phyloP scores from a whole-genome alignment of 1,140 invertebrate species.

The Drosophila rhopaloa region DNA sequence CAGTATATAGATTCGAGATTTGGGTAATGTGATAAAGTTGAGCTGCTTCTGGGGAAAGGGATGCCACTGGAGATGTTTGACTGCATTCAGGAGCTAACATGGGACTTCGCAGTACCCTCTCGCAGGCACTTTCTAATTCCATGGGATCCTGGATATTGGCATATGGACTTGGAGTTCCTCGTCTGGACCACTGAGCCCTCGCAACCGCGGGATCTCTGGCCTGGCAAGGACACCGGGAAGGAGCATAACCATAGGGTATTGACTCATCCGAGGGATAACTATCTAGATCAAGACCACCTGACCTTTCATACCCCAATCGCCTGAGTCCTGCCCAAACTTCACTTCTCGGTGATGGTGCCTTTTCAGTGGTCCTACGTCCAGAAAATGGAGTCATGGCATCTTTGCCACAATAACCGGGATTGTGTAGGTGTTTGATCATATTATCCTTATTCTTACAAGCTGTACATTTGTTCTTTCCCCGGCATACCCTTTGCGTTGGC shows the following conservation, averaged over 20 bases:
- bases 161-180: neutral
- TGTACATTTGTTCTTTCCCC: neutral
- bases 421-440: constrained; percentile 10
- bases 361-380: too few species aligned
- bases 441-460: neutral
- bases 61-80: neutral
- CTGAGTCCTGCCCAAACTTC: constrained; percentile 6
- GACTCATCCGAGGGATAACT: constrained; percentile 18
- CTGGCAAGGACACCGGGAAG: constrained; percentile 21
- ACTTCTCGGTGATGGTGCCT: neutral
- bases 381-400: constrained; percentile 2
- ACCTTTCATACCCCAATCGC: constrained; percentile 14
- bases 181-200: neutral
- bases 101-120: neutral
- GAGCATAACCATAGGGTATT: constrained; percentile 33
- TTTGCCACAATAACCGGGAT: constrained; percentile 22
- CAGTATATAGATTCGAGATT: constrained; percentile 14
- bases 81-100: neutral
- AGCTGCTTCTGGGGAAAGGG: neutral
- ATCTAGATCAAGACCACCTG: neutral
- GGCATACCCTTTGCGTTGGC: neutral
- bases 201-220: neutral
- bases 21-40: neutral
- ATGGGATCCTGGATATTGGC: neutral
- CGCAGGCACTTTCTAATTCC: constrained; percentile 3